Evolutionary conservation across 2,113 vertebrate species (phyloP).

Genomic region (Orthonyx spaldingii): DNA sequence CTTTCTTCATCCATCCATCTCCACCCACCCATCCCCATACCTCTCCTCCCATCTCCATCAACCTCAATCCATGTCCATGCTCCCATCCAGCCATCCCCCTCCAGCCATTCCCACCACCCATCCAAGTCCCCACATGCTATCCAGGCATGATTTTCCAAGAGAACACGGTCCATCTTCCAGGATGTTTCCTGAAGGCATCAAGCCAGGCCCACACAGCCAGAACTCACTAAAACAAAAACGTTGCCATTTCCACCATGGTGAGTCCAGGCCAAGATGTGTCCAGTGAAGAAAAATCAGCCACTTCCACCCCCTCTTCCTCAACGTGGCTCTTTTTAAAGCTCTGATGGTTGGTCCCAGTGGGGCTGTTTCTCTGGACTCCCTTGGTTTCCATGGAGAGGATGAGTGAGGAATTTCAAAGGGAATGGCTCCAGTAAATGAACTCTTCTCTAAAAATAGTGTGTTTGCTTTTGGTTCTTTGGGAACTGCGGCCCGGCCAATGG

Average conservation of each 20-base stretch:
- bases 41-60: not conserved
- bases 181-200: not conserved
- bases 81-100: not conserved
- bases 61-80: not conserved
- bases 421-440: slow-evolving; percentile 73
- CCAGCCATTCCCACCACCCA: not conserved
- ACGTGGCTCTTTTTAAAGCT: slow-evolving; percentile 7
- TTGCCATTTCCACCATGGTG: not conserved
- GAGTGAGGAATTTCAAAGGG: slow-evolving; percentile 76
- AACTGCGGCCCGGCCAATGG: slow-evolving; percentile 48
- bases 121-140: not conserved
- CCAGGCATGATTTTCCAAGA: not conserved
- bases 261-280: not conserved
- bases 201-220: not conserved
- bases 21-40: not conserved
- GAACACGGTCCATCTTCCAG: not conserved
- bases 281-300: not conserved
- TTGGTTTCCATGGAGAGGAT: slow-evolving; percentile 69
- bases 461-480: slow-evolving; percentile 67
- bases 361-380: slow-evolving; percentile 41
- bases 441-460: slow-evolving; percentile 70
- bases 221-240: not conserved
- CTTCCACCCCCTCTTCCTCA: not conserved
- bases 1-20: not conserved
- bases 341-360: slow-evolving; percentile 31